Base-by-base conservation (phyloP, 2,888 invertebrate species). In the Drosophila macrothrix region DNA sequence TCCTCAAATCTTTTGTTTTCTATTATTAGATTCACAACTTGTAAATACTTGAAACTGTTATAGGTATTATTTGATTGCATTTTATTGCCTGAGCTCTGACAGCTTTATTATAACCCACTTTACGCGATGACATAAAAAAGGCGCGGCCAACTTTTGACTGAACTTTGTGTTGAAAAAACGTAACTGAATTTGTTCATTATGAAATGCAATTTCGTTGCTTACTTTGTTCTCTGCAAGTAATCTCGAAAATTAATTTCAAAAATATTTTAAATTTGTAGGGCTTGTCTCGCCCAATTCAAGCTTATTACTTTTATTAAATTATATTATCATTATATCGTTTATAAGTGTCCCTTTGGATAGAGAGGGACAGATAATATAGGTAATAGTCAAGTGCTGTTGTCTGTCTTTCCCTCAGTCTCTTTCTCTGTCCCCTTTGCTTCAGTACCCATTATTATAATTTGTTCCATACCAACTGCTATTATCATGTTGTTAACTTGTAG, bases 121-220 rank as follows among this genome's bases (percentile, higher is more conserved):
- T 22, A 4, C 14, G 22, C 7, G 14, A 7, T 46, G 14, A 22
- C 46, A 22, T 4, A 46, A 7, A 16, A 52, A 35, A 62, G 62
- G 41, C 67, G 58, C 41, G 41, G 5, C 25, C 61, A 41, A n/a
- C 29, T 53, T 43, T 53, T 28, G 64, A 19, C 62, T 39, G 50
- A 29, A 53, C 61, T 56, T 65, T 67, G 54, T 37, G 28, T 43
- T 28, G 31, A 28, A 33, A 28, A 49, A 67, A 67, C 60, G 68
- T 77, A 79, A 85, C 82, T 65, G 72, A 87, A 84, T 81, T 85
- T 85, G 66, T 55, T 46, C 1, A 25, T 46, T 46, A 46, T 2
- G 2, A 46, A 46, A 46, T 46, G 22, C 25, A 46, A 46, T 46
- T 46, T 25, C 7, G 7, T 46, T 46, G 46, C 25, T 46, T 22